Evolutionary conservation across 2,888 invertebrate species (phyloP), one percentile per base, ranked within the genome.

Genomic region (Alcis repandata): DNA sequence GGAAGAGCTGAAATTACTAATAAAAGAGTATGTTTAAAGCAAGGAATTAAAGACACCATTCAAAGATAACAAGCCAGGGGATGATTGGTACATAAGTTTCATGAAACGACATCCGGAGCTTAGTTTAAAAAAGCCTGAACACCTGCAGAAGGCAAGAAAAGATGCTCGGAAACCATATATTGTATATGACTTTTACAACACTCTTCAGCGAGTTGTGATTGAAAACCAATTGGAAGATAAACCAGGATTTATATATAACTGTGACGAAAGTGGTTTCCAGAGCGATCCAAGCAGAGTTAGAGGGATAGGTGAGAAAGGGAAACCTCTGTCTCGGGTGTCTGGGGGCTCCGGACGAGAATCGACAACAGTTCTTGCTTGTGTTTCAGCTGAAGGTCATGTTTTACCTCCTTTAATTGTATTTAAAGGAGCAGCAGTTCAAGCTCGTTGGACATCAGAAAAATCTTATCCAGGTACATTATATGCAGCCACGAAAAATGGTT

Each of bases 31-130:
- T 53, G 58, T 63, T 52, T 51, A 63, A 17, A 58, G 33, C 20
- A 57, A 63, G 22, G 43, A 32, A 43, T 38, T 63, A 43, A 57
- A 57, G 33, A 63, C 52, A 51, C 57, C 57, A 45, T 66, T 57
- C 20, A 65, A 61, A 61, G 59, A 69, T 46, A 66, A 63, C 52
- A 67, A 59, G 52, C 69, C 68, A 43, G 67, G 51, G 38, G 51
- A 52, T 38, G 33, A 38, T 52, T 52, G 51, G 51, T 52, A 52
- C 51, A 19, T 19, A 36, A 43, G 43, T 43, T 43, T 43, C 43
- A 36, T 36, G 9, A 36, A 36, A 36, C 1, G 36, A 36, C 36
- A 36, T 36, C 36, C 36, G 41, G 41, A 41, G 41, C 41, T 41
- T 41, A 41, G 41, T 41, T 41, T 41, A 41, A 41, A 41, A 41